Evolutionary conservation across 2,888 invertebrate species (phyloP).

Genomic region (Sicus ferrugineus): DNA sequence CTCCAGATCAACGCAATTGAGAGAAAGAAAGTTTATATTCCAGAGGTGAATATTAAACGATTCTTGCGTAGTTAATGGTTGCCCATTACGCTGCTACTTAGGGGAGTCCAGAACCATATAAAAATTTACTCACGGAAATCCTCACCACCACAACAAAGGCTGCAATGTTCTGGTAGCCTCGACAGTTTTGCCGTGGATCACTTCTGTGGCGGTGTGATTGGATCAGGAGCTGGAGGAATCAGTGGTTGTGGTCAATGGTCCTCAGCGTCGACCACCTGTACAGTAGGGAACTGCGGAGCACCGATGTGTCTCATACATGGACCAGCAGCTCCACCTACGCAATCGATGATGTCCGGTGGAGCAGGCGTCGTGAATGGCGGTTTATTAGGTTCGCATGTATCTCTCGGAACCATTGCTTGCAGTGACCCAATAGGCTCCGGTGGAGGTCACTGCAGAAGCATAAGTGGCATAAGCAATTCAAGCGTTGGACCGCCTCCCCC

Average conservation of each 20-base stretch:
- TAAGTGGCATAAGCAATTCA: slow-evolving; percentile 60
- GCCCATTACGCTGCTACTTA: not conserved
- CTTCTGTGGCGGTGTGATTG: slow-evolving; percentile 62
- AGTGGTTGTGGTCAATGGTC: slow-evolving; percentile 43
- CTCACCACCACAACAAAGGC: slow-evolving; percentile 65
- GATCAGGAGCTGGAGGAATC: slow-evolving; percentile 39
- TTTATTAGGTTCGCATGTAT: slow-evolving; percentile 55
- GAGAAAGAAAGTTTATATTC: slow-evolving; percentile 17
- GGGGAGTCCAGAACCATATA: slow-evolving; percentile 46
- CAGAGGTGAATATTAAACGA: not conserved
- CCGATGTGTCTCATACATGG: slow-evolving; percentile 57
- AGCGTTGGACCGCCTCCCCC: slow-evolving; percentile 57
- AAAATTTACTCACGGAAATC: slow-evolving; percentile 66
- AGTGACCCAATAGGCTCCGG: slow-evolving; percentile 38
- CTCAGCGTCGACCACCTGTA: slow-evolving; percentile 36
- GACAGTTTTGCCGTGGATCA: slow-evolving; percentile 66
- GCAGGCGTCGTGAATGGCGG: slow-evolving; percentile 44
- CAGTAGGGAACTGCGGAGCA: slow-evolving; percentile 53
- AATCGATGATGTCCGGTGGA: slow-evolving; percentile 63
- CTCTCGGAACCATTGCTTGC: slow-evolving; percentile 56
- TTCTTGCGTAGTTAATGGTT: not conserved
- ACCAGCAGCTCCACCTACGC: slow-evolving; percentile 54
- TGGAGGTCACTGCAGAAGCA: slow-evolving; percentile 56
- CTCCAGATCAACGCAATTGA: slow-evolving; percentile 11
- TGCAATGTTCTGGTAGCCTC: slow-evolving; percentile 67